Conservation (phyloP, 2,797 vertebrate species). For the Macroramphosus scolopax region DNA sequence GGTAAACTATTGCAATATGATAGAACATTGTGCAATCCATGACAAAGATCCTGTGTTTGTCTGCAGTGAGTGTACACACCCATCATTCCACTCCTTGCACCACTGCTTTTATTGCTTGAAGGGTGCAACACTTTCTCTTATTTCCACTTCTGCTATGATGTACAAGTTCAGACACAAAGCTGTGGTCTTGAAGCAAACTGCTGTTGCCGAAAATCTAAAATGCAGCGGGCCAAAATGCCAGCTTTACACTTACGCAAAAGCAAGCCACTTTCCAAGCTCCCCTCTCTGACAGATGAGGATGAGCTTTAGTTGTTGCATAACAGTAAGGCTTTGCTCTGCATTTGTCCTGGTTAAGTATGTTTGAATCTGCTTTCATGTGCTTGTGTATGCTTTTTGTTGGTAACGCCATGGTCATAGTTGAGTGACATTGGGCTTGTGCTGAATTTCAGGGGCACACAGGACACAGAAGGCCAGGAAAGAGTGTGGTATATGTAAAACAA, state of each 20-base stretch:
- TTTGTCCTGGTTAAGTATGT: conserved; percentile 43
- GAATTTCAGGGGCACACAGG: conserved; percentile 38
- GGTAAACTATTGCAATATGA: conserved; percentile 26
- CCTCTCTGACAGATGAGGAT: conserved; percentile 2
- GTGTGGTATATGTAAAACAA: conserved; percentile 59
- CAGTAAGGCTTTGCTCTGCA: conserved; percentile 33
- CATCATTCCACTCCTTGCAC: conserved; percentile 10
- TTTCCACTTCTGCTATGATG: conserved; percentile 8
- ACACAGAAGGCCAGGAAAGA: conserved; percentile 42
- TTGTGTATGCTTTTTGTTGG: conserved; percentile 14
- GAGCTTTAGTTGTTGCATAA: conserved; percentile 53
- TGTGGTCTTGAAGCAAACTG: conserved; percentile 6
- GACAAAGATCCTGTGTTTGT: conserved; percentile 20
- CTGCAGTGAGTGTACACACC: conserved; percentile 27
- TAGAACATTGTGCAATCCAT: conserved; percentile 47
- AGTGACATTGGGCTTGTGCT: conserved; percentile 26
- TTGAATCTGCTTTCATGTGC: conserved; percentile 11
- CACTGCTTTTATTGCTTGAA: conserved; percentile 10
- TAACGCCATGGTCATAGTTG: conserved; percentile 36
- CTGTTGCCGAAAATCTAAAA: conserved; percentile 13
- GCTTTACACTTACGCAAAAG: conserved; percentile 4
- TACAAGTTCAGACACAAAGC: neutral
- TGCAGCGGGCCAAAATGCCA: conserved; percentile 4
- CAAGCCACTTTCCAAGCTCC: neutral
- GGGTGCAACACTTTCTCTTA: conserved; percentile 6